Conservation (phyloP, 92 coral and sea anemone species). For the Porites evermanni region DNA sequence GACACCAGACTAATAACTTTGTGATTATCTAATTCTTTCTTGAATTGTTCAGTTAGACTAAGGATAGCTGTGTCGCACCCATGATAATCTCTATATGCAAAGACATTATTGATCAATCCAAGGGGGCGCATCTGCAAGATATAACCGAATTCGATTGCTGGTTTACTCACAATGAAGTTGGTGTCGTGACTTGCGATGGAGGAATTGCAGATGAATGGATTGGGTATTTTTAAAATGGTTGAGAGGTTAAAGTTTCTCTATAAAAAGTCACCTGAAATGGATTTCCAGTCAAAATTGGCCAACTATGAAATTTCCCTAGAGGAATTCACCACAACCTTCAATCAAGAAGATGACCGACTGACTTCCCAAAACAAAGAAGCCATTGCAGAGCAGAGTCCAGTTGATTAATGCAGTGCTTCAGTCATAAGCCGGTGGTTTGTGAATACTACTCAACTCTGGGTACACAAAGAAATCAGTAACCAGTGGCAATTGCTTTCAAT, state of each 20-base stretch:
- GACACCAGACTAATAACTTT: no score
- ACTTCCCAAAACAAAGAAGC: conserved; percentile 41
- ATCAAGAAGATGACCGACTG: conserved; percentile 50
- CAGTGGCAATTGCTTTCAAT: conserved; percentile 21
- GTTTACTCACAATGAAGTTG: no score
- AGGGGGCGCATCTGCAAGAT: no score
- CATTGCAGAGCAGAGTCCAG: conserved; percentile 36
- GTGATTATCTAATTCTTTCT: no score
- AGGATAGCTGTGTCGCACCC: no score
- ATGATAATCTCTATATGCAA: no score
- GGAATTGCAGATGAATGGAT: conserved; percentile 40
- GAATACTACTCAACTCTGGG: conserved; percentile 20
- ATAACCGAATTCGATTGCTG: no score
- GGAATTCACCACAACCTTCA: conserved; percentile 39
- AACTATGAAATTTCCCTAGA: conserved; percentile 53
- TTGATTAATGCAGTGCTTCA: conserved; percentile 26
- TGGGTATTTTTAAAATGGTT: conserved; percentile 44
- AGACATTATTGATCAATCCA: no score
- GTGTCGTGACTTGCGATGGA: conserved; percentile 10
- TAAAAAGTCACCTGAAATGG: conserved; percentile 39
- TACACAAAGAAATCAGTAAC: conserved; percentile 25
- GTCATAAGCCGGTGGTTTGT: conserved; percentile 18
- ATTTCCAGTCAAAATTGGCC: conserved; percentile 44
- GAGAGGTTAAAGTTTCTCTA: conserved; percentile 45
- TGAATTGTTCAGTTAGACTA: no score